Percentiles rank a stretch among this genome's conserved stretches.
Conservation (phyloP, 64 coral and sea anemone genomes). For the Stichodactyla helianthus region DNA sequence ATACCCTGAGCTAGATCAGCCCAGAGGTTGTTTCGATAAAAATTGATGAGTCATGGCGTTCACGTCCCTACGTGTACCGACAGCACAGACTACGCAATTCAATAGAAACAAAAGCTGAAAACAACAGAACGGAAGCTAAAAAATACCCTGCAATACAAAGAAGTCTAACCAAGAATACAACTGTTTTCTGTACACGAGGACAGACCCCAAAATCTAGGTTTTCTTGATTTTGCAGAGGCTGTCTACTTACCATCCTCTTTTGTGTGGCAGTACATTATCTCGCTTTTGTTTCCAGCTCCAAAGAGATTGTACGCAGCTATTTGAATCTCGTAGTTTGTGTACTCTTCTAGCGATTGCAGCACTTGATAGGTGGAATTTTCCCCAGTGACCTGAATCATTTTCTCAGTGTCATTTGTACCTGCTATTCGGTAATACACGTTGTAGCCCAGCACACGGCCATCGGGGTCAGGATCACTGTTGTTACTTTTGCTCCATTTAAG, state of each 20-base stretch:
- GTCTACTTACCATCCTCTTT: conserved; percentile 37
- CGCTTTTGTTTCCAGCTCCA: conserved; percentile 42
- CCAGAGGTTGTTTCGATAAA: too few relatives aligned
- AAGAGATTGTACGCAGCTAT: conserved; percentile 36
- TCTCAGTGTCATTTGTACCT: conserved; percentile 5
- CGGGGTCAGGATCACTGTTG: conserved; percentile 18
- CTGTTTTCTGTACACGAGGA: too few relatives aligned
- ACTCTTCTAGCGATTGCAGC: conserved; percentile 26
- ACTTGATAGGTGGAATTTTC: conserved; percentile 8
- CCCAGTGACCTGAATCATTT: not conserved
- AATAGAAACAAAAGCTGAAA: too few relatives aligned
- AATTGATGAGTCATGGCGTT: too few relatives aligned
- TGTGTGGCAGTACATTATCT: conserved; percentile 11
- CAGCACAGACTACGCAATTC: too few relatives aligned
- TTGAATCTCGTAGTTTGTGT: conserved; percentile 26
- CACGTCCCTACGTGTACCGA: too few relatives aligned
- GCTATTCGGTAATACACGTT: conserved; percentile 29
- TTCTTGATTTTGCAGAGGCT: too few relatives aligned
- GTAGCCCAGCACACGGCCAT: conserved; percentile 34
- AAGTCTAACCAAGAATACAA: too few relatives aligned
- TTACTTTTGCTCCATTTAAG: not conserved
- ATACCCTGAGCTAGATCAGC: too few relatives aligned
- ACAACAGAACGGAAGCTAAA: too few relatives aligned
- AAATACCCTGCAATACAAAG: too few relatives aligned
- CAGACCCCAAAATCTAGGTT: too few relatives aligned